phyloP scores from a whole-genome alignment of 1,140 invertebrate genomes.

The Diachasmimorpha longicaudata region DNA sequence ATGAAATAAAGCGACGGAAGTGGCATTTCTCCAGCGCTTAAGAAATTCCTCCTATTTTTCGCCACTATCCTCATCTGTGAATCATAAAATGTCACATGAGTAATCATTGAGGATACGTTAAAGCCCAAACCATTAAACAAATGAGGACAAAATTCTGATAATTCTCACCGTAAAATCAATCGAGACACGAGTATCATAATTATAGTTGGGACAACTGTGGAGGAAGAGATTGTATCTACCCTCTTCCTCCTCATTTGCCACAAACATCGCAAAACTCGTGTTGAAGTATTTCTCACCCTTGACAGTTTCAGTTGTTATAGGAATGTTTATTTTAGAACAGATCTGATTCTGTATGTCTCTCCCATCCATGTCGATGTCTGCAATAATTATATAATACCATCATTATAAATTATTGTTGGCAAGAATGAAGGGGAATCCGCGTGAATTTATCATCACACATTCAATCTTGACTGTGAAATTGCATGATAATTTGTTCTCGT shows the following conservation, averaged over 20 bases:
- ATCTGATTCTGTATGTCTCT: not conserved
- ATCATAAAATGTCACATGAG: constrained; percentile 10
- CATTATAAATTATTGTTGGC: no score
- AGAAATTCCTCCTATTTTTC: constrained; percentile 84
- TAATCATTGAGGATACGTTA: not conserved
- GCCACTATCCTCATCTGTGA: constrained; percentile 82
- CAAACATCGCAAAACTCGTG: constrained; percentile 76
- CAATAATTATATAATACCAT: not conserved
- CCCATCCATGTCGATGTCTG: not conserved
- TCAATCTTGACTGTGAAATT: no score
- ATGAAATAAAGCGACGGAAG: constrained; percentile 90
- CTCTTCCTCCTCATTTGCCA: constrained; percentile 80
- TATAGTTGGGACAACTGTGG: constrained; percentile 88
- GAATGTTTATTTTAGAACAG: constrained; percentile 44
- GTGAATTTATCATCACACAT: no score
- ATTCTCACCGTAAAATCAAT: constrained; percentile 71
- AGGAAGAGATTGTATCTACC: constrained; percentile 96
- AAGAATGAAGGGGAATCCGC: no score
- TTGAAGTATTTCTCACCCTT: constrained; percentile 52
- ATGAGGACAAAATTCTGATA: no score
- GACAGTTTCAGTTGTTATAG: constrained; percentile 42
- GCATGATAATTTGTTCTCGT: not conserved
- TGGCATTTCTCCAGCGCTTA: constrained; percentile 98
- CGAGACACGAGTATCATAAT: constrained; percentile 56
- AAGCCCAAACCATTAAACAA: no score